Base-by-base conservation (phyloP, 2,888 invertebrate genomes). In the Acleris cristana region DNA sequence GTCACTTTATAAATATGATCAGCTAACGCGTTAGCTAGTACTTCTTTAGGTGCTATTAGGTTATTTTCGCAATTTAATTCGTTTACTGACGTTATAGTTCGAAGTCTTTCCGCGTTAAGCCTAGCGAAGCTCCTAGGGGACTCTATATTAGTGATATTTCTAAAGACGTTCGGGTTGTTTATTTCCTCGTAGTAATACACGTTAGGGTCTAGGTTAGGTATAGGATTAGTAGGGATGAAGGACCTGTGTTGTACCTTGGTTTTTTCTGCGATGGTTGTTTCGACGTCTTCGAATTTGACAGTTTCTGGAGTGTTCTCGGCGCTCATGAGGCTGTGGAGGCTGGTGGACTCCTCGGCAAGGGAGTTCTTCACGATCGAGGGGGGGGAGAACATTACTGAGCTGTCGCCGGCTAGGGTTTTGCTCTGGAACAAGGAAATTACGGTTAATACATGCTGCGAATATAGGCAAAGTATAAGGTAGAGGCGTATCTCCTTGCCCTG, bases 321-420 rank as follows among this genome's bases (percentile, higher is more conserved):
- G 71, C 89, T 89, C 70, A 91, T 81, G 0, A 91, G 77, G 69
- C 91, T 90, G 79, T 95, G 95, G 75, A 95, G 88, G 72, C 95
- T 94, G 59, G 95, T 94, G 2, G 94, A 94, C 71, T 94, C 95
- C 81, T 94, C 94, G 69, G 95, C 94, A 56, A 97, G 93, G 6
- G 96, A 96, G 79, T 98, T 96, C 81, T 97, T 96, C 78, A 98
- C 95, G 73, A 98, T 96, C 21, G 97, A 97, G 1, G 97, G 96
- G 0, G 98, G 98, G 0, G 98, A 97, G 85, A 97, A 97, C 76
- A 97, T 89, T 10, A 96, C 95, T 59, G 96, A 97, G 45, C 95
- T 95, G 80, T 96, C 96, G 5, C 95, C 96, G 18, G 94, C 95
- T 78, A 98, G 88, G 62, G 96, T 96, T 93, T 98, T 98, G 86